Base-by-base conservation (phyloP, 1,140 invertebrate species). In the Himalopsyche phryganea region DNA sequence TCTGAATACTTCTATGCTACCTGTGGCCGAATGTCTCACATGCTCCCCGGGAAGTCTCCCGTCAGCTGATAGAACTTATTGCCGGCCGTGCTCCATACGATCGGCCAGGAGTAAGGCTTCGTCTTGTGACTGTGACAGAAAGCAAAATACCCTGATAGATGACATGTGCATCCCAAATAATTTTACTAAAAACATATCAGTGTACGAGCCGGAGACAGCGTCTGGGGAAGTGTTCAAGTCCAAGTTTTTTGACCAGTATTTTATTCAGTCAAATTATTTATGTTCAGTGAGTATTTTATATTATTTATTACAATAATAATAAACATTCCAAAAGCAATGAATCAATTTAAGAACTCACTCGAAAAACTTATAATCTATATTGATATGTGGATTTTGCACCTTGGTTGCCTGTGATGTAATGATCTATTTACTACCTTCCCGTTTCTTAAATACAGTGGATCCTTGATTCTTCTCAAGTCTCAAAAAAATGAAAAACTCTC, bases 121-220 rank as follows among this genome's bases (percentile, higher is more conserved):
- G 10, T 3, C 40, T 6, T 64, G 62, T 14, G 53, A 51, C 36
- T 65, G 63, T 32, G 48, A 61, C 19, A 13, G 15, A 28, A 61
- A 58, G 23, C 11, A 50, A 15, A 28, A 19, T 32, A 54, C 54
- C 11, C 13, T 41, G 2, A 11, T 58, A 13, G 14, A 47, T 11
- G 38, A 61, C 50, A 38, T 65, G 18, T 65, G 63, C 32, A 19
- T 65, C 10, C 59, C 63, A 1, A 65, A 61, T 54, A 14, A 32
- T 1, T 65, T 58, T 38, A 32, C 47, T 1, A 61, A 56, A 36
- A 61, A 58, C 28, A 17, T 44, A n/a, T 54, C 63, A 1, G 15
- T 33, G 13, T 61, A 41, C 17, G 7, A 50, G 28, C 13, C 49
- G 6, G 44, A 38, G 23, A 40, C 46, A 0, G 5, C 1, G 9